Evolutionary conservation across 2,113 vertebrate species (phyloP), one percentile per base, ranked within the genome.

Genomic region (Dipodomys merriami): DNA sequence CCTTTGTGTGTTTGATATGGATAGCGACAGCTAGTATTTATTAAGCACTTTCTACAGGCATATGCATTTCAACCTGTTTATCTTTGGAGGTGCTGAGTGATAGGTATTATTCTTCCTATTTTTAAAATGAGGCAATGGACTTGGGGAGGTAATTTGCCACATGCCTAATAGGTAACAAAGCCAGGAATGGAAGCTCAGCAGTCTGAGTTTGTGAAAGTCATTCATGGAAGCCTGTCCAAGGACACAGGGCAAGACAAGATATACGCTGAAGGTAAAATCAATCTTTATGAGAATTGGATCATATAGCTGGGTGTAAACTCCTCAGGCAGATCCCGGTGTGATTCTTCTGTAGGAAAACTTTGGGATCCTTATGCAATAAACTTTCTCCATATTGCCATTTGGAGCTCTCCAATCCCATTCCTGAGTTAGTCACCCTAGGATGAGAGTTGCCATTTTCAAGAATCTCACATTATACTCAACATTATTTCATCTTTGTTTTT

Each of bases 111-210:
- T 68, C 69, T 44, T 33, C 53, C 78, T 73, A 46, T 87, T 93
- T 95, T 80, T 64, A 85, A 96, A 71, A 65, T 8, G 67, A 83
- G 79, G 79, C 46, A 86, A 83, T 44, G 91, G 53, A 25, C 11
- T 68, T 80, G 73, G 68, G 77, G 89, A 86, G 33, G 64, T 79
- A 30, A 87, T 67, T 95, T 91, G 29, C 68, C 83, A 35, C 77
- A 22, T 6, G 46, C 71, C 62, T 80, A 77, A 39, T 33, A 80
- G 86, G 57, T 27, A 46, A 81, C n/a, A 72, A 96, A 39, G 86
- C 69, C 22, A 68, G 57, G 67, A 64, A 2, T 29, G 35, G 57
- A 67, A 64, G 18, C 9, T 35, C 15, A 53, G 57, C 33, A 20
- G 62, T 44, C 85, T 87, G 88, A 46, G 20, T 67, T 82, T 73